phyloP scores from a whole-genome alignment of 1,140 invertebrate genomes.

The Chelonus insularis region DNA sequence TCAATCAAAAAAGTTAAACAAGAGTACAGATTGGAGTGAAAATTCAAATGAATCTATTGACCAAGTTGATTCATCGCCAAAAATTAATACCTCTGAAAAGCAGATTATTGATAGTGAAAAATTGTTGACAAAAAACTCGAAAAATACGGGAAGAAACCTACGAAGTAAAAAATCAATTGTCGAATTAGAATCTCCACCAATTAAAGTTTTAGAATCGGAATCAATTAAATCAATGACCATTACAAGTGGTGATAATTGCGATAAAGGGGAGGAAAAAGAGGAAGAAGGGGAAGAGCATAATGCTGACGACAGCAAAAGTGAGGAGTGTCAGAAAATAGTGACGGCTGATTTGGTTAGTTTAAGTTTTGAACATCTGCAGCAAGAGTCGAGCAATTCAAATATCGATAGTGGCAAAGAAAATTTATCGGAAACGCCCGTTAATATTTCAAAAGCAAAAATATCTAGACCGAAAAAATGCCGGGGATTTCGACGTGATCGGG shows the following conservation, averaged over 20 bases:
- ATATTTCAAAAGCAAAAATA: slow-evolving; percentile 45
- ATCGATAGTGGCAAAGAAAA: slow-evolving; percentile 58
- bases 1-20: slow-evolving; percentile 36
- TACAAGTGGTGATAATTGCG: slow-evolving; percentile 2
- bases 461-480: slow-evolving; percentile 50
- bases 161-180: neutral
- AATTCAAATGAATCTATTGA: neutral
- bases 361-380: slow-evolving; percentile 47
- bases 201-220: neutral
- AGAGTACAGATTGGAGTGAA: neutral
- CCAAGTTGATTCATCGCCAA: too few species aligned
- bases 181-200: neutral
- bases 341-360: slow-evolving; percentile 34
- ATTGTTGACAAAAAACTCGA: neutral
- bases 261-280: neutral
- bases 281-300: slow-evolving; percentile 4
- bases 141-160: neutral
- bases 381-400: slow-evolving; percentile 53
- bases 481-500: slow-evolving; percentile 42
- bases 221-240: neutral
- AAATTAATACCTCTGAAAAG: too few species aligned
- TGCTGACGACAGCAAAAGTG: slow-evolving; percentile 12
- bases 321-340: slow-evolving; percentile 19
- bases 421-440: slow-evolving; percentile 46
- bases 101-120: neutral